A percentile compares a stretch with the other conserved stretches of the same genome.
These are phyloP conservation scores for Opisthograptis luteolata DNA, from an alignment of 2,888 invertebrate species.

Conservation along the genomic window DNA sequence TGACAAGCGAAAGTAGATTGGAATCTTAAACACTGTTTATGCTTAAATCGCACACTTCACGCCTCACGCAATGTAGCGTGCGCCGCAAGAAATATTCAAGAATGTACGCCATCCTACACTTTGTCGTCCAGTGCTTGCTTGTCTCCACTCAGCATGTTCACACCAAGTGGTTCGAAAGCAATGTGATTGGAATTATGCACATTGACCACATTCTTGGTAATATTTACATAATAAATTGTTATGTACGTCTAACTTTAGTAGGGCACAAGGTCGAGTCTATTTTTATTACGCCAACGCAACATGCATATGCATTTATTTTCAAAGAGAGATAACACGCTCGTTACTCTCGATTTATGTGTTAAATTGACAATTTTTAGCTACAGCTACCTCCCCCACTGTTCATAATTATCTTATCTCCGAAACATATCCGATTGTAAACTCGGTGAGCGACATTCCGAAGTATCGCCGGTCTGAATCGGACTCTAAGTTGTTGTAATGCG, in stretches of 20 bases:
- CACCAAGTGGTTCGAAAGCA: slow-evolving; percentile 17
- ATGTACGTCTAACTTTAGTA: slow-evolving; percentile 30
- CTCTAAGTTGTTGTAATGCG: slow-evolving; percentile 46
- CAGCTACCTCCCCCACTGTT: slow-evolving; percentile 4
- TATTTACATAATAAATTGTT: slow-evolving; percentile 40
- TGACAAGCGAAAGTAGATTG: slow-evolving; percentile 65
- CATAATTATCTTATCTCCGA: slow-evolving; percentile 35
- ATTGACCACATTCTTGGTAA: slow-evolving; percentile 29
- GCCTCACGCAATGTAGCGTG: slow-evolving; percentile 66
- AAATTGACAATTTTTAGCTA: background rate
- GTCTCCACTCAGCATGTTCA: slow-evolving; percentile 29
- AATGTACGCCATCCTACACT: slow-evolving; percentile 20
- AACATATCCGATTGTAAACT: slow-evolving; percentile 48
- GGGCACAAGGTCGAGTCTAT: slow-evolving; percentile 35
- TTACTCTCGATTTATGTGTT: slow-evolving; percentile 1
- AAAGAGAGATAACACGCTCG: background rate
- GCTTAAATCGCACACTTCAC: slow-evolving; percentile 55
- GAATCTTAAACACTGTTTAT: slow-evolving; percentile 52
- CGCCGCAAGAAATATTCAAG: slow-evolving; percentile 22
- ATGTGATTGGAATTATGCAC: slow-evolving; percentile 26
- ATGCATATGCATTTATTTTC: slow-evolving; percentile 16
- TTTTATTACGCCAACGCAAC: slow-evolving; percentile 27
- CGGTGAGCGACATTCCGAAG: slow-evolving; percentile 52
- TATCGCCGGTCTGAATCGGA: slow-evolving; percentile 45
- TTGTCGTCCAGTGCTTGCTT: slow-evolving; percentile 35